phyloP scores from a whole-genome alignment of 2,797 vertebrate species.

The Coranthus polyacanthus region DNA sequence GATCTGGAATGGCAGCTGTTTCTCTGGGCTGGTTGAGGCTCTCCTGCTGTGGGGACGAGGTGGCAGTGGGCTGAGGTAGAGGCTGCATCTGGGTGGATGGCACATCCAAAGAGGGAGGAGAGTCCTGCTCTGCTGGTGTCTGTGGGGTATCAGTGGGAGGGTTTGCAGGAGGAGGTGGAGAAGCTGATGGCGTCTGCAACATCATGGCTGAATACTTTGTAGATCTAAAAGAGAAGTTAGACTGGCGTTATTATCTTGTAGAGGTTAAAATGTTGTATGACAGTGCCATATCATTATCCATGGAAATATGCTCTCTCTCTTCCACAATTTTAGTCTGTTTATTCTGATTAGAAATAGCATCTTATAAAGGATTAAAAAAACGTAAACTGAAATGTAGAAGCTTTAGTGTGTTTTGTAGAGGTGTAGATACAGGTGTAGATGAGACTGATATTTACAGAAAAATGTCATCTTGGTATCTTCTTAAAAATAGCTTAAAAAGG shows the following conservation, averaged over 20 bases:
- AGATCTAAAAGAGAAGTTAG: slow-evolving; percentile 76
- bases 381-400: no score
- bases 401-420: no score
- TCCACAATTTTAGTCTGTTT: no score
- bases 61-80: slow-evolving; percentile 53
- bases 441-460: no score
- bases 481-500: no score
- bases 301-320: no score
- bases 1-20: not conserved
- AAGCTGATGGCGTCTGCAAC: slow-evolving; percentile 64
- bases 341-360: no score
- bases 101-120: slow-evolving; percentile 36
- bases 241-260: not conserved
- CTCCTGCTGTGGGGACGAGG: slow-evolving; percentile 71
- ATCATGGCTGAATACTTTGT: slow-evolving; percentile 87
- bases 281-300: not conserved
- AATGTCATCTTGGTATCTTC: no score
- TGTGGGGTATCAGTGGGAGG: slow-evolving; percentile 42
- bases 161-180: slow-evolving; percentile 44
- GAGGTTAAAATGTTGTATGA: not conserved
- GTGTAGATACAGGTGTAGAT: no score
- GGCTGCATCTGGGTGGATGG: slow-evolving; percentile 45
- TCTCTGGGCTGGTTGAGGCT: slow-evolving; percentile 13
- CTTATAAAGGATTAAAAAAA: no score
- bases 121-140: slow-evolving; percentile 45